Base-by-base conservation (phyloP, 1,140 invertebrate genomes). In the Musca vetustissima region DNA sequence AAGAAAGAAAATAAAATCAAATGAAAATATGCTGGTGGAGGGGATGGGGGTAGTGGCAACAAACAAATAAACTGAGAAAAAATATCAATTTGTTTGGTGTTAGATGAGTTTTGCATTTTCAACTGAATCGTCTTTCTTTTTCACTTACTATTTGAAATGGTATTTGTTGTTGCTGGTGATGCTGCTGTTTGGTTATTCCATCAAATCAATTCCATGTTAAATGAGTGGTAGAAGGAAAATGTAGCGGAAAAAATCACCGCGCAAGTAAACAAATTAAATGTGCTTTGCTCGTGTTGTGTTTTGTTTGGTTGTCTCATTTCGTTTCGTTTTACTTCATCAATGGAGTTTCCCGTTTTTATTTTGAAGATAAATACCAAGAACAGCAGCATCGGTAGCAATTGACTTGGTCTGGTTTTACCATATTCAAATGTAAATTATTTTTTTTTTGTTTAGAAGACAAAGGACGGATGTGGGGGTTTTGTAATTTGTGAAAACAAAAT, bases 201-300 rank as follows among this genome's bases (percentile, higher is more conserved):
- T 43, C 36, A 28, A 17, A 61, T 15, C 57, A 61, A 19, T 61
- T 61, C 57, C 9, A 36, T 36, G 57, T 61, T 61, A 61, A 61
- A 61, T 61, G 57, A 61, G 57, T 61, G 57, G 57, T 32, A 43
- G 36, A 61, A 43, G 57, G n/a, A 61, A 61, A 61, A 61, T 61
- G 28, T 61, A 61, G 57, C 36, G 57, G 57, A 61, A 61, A 61
- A 22, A 55, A 36, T 36, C 32, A 36, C 57, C 32, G n/a, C 57
- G 28, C 28, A 22, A 61, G 57, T 61, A 61, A 61, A 61, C 57
- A 61, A 61, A 61, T 61, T 61, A 61, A 61, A 61, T 36, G 17
- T 32, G 57, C 2, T 61, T 59, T n/a, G n/a, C n/a, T n/a, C n/a
- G n/a, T n/a, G n/a, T n/a, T n/a, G n/a, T n/a, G n/a, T n/a, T n/a